Conservation (phyloP, 2,888 invertebrate genomes). For the Chorisops tibialis region DNA sequence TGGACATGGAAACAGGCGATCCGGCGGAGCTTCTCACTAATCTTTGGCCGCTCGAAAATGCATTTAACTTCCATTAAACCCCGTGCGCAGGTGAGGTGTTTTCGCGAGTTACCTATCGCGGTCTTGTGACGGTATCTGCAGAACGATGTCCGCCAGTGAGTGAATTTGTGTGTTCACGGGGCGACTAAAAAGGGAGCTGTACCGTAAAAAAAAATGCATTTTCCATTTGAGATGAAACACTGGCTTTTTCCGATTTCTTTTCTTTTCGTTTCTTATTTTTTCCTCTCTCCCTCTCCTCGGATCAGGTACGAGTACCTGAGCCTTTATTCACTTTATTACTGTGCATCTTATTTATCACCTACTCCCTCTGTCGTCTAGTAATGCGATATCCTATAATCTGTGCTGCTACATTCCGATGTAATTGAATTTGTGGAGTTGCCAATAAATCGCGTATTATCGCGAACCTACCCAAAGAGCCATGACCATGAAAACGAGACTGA, state of each 20-base stretch:
- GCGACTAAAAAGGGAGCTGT: slow-evolving; percentile 4
- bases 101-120: slow-evolving; percentile 5
- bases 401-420: slow-evolving; percentile 35
- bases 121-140: slow-evolving; percentile 9
- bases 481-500: slow-evolving; percentile 23
- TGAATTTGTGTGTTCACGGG: slow-evolving; percentile 27
- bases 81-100: slow-evolving; percentile 5
- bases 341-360: slow-evolving; percentile 30
- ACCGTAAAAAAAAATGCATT: not conserved
- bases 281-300: not conserved
- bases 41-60: slow-evolving; percentile 4
- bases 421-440: slow-evolving; percentile 34
- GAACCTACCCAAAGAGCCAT: slow-evolving; percentile 13
- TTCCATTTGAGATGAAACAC: slow-evolving; percentile 5
- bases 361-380: slow-evolving; percentile 29
- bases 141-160: slow-evolving; percentile 18
- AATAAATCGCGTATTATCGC: slow-evolving; percentile 35
- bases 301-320: not conserved
- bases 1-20: too few relatives aligned
- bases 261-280: too few relatives aligned
- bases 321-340: slow-evolving; percentile 23
- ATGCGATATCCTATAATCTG: slow-evolving; percentile 34
- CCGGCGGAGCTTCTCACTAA: not conserved
- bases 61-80: slow-evolving; percentile 18
- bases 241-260: not conserved